Evolutionary conservation across 2,888 invertebrate genomes (phyloP).

Genomic region (Operophtera brumata): DNA sequence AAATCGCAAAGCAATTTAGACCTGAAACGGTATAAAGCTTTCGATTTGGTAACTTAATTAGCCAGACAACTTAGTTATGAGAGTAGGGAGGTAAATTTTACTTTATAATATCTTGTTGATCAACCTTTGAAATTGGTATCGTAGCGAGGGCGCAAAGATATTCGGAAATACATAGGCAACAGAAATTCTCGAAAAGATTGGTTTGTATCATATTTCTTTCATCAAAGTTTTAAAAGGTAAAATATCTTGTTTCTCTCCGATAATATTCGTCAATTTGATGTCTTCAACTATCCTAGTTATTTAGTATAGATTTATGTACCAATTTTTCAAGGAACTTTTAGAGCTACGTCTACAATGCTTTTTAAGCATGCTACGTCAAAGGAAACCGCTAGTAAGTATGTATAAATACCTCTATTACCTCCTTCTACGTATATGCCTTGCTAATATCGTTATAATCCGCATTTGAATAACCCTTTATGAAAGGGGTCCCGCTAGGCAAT

Average conservation of each 20-base stretch:
- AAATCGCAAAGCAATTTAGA: constrained; percentile 13
- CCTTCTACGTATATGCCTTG: no score
- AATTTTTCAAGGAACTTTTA: background rate
- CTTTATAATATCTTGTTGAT: background rate
- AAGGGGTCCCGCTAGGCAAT: constrained; percentile 6
- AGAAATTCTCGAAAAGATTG: no score
- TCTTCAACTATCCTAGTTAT: background rate
- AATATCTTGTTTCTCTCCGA: no score
- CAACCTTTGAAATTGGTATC: background rate
- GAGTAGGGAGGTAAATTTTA: background rate
- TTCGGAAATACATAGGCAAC: no score
- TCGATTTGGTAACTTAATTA: constrained; percentile 15
- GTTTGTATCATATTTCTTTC: no score
- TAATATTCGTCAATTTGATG: no score
- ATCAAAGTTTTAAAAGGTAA: no score
- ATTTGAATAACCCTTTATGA: constrained; percentile 17
- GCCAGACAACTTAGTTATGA: constrained; percentile 4
- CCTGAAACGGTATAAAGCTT: constrained; percentile 5
- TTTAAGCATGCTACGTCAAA: background rate
- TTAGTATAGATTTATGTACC: background rate
- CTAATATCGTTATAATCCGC: background rate
- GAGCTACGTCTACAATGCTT: background rate
- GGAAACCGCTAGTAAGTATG: no score
- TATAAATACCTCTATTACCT: no score
- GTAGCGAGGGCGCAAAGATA: no score